Conservation (phyloP, 2,888 invertebrate genomes). For the Operophtera brumata region DNA sequence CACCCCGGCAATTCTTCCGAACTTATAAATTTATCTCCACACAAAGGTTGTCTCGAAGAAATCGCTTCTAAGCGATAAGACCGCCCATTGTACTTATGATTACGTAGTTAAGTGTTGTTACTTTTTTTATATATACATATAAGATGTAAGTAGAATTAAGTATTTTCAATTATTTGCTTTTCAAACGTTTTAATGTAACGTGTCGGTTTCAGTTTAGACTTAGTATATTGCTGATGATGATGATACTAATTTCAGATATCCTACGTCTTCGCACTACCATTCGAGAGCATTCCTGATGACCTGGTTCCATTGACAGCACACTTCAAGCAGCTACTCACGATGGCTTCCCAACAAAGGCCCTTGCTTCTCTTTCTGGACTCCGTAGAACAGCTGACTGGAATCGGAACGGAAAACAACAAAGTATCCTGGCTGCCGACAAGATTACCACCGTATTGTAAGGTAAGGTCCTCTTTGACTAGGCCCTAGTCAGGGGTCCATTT, state of each 20-base stretch:
- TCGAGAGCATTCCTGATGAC: conserved; percentile 97
- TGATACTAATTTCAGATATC: conserved; percentile 83
- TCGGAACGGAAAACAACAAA: conserved; percentile 95
- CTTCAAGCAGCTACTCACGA: conserved; percentile 94
- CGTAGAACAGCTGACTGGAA: conserved; percentile 96
- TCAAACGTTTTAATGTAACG: too few relatives aligned
- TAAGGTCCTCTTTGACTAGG: conserved; percentile 53
- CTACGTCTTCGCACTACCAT: conserved; percentile 94
- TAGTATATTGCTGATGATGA: background rate
- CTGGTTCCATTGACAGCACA: conserved; percentile 96
- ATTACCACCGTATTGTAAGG: conserved; percentile 93
- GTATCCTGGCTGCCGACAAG: conserved; percentile 97
- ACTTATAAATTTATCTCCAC: too few relatives aligned
- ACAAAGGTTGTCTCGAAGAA: too few relatives aligned
- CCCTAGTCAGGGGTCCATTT: too few relatives aligned
- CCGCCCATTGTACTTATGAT: too few relatives aligned
- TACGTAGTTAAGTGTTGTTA: too few relatives aligned
- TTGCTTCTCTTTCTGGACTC: conserved; percentile 96
- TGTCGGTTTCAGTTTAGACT: too few relatives aligned
- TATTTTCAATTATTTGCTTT: too few relatives aligned
- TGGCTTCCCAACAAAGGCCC: conserved; percentile 91
- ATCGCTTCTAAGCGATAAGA: too few relatives aligned
- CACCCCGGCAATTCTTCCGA: too few relatives aligned
- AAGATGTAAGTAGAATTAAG: too few relatives aligned
- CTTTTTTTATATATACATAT: too few relatives aligned